Conservation (phyloP, 2,888 invertebrate genomes). For the Mythimna pallens region DNA sequence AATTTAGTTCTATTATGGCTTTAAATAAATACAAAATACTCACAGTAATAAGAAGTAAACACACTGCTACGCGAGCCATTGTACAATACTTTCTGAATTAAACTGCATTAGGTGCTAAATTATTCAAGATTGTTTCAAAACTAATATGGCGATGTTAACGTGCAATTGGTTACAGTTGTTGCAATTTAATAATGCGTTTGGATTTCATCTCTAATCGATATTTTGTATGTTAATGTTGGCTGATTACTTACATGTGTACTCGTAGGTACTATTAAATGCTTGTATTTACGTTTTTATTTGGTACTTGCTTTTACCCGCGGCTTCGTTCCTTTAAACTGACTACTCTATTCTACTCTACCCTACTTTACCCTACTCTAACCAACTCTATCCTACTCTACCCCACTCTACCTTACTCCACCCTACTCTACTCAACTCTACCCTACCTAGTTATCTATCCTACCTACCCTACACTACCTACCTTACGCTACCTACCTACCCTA, state of each 20-base stretch:
- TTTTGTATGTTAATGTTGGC: conserved; percentile 5
- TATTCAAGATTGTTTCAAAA: conserved; percentile 2
- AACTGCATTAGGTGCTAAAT: not conserved
- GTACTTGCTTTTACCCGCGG: too few relatives aligned
- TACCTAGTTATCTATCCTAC: too few relatives aligned
- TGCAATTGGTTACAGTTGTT: conserved; percentile 30
- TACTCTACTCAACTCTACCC: too few relatives aligned
- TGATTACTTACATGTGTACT: conserved; percentile 15
- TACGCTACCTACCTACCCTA: too few relatives aligned
- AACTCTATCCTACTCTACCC: too few relatives aligned
- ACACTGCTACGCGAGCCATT: conserved; percentile 40
- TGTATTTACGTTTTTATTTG: not conserved
- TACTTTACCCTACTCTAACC: too few relatives aligned
- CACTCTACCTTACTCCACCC: too few relatives aligned
- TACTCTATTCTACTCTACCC: too few relatives aligned
- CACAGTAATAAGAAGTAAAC: conserved; percentile 45
- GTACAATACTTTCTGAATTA: not conserved
- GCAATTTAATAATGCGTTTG: conserved; percentile 30
- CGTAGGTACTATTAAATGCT: not conserved
- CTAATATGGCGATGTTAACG: not conserved
- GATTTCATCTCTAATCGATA: conserved; percentile 23
- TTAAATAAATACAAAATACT: conserved; percentile 25
- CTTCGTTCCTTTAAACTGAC: too few relatives aligned
- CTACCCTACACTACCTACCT: too few relatives aligned
- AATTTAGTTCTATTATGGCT: not conserved